These are phyloP conservation scores for Pemphredon lugubris DNA, from an alignment of 2,888 invertebrate species.

Conservation along the genomic window DNA sequence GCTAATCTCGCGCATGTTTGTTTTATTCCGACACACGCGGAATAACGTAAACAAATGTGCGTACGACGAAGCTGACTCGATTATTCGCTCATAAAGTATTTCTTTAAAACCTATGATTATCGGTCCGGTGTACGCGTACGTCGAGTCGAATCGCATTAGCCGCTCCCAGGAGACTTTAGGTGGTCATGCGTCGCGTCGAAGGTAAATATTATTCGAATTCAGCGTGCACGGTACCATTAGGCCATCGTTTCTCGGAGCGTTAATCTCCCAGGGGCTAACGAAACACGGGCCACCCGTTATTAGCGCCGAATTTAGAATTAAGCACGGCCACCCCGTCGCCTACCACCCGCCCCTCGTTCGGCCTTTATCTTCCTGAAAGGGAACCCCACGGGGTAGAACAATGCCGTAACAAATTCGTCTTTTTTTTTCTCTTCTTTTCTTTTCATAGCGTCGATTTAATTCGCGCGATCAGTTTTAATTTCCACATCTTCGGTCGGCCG, in stretches of 20 bases:
- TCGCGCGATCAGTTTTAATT: constrained; percentile 46
- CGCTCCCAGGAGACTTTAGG: constrained; percentile 61
- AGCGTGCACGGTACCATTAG: constrained; percentile 56
- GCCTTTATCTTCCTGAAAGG: constrained; percentile 57
- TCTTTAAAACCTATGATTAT: constrained; percentile 6
- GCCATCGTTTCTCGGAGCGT: constrained; percentile 50
- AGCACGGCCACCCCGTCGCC: constrained; percentile 34
- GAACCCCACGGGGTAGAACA: constrained; percentile 47
- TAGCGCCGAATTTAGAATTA: constrained; percentile 69
- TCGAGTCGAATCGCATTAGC: constrained; percentile 62
- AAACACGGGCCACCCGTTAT: constrained; percentile 65
- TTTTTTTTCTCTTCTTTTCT: no score
- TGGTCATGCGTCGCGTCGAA: constrained; percentile 57
- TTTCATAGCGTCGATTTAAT: constrained; percentile 52
- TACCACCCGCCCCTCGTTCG: constrained; percentile 8
- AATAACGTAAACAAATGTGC: no score
- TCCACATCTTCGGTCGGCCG: constrained; percentile 18
- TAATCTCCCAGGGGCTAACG: constrained; percentile 66
- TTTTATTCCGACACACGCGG: no score
- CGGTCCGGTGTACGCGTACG: constrained; percentile 31
- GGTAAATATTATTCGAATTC: constrained; percentile 72
- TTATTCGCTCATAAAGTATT: no score
- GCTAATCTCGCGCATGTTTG: no score
- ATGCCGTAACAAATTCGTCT: no score
- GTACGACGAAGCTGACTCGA: no score